phyloP scores from a whole-genome alignment of 1,140 invertebrate species.

The Pomacea maculata region DNA sequence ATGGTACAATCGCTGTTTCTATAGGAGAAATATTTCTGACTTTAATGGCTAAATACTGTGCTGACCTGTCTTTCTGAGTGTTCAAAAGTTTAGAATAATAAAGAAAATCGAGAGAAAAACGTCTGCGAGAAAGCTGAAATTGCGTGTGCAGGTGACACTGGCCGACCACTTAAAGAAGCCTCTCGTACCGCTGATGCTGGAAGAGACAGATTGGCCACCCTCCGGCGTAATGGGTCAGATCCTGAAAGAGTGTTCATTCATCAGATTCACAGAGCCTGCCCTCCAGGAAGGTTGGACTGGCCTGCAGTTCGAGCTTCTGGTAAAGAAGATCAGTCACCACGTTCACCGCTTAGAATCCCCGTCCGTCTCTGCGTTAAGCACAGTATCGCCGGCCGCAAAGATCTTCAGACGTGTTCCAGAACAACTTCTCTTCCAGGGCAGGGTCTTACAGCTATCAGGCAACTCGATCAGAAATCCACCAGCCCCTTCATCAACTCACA shows the following conservation, averaged over 20 bases:
- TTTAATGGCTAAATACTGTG: too few species aligned
- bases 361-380: background rate
- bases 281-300: conserved; percentile 46
- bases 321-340: conserved; percentile 34
- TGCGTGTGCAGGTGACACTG: conserved; percentile 29
- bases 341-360: conserved; percentile 13
- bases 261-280: conserved; percentile 46
- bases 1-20: too few species aligned
- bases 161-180: conserved; percentile 60
- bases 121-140: too few species aligned
- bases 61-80: too few species aligned
- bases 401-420: too few species aligned
- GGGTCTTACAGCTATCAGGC: too few species aligned
- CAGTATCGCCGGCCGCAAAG: too few species aligned
- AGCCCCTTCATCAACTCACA: background rate
- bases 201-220: conserved; percentile 60
- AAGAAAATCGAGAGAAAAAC: too few species aligned
- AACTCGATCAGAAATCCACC: background rate
- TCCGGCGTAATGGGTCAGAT: conserved; percentile 60
- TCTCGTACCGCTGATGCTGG: conserved; percentile 57
- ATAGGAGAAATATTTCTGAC: too few species aligned
- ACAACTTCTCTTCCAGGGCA: too few species aligned
- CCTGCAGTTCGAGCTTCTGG: conserved; percentile 40
- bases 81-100: too few species aligned
- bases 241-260: conserved; percentile 54